Base-by-base conservation (phyloP, 2,113 vertebrate genomes). In the Calidris pugnax region DNA sequence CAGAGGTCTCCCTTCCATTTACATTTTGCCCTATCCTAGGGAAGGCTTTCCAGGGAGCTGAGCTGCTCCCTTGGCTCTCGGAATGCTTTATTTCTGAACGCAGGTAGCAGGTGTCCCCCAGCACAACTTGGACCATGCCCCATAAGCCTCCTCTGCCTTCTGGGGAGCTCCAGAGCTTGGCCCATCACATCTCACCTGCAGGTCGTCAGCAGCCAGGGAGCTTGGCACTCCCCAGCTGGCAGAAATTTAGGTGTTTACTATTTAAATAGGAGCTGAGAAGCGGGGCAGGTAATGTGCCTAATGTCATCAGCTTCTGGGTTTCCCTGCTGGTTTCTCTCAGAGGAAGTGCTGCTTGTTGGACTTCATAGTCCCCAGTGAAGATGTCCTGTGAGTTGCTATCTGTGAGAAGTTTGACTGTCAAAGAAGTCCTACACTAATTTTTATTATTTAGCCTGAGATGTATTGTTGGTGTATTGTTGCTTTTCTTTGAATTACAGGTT, bases 21-120 rank as follows among this genome's bases (percentile, higher is more conserved):
- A 19, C 6, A 2, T 30, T 20, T 39, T 59, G 18, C 21, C 16
- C 32, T 57, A 3, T 4, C 45, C 53, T 32, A 6, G 23, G 56
- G 26, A 39, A 63, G n/a, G 9, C 17, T 85, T 56, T 60, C 11
- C 21, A 27, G 18, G 2, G 22, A 33, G 21, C 60, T 68, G 35
- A n/a, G 53, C 35, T 56, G 14, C 39, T 60, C 30, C 27, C 39
- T 39, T 39, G 45, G 23, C 57, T 63, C 53, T 51, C 2, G 1
- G 35, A 1, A 10, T 0, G 0, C 8, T 22, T 57, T 35, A 19
- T 9, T 33, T 7, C 37, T 26, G 16, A 32, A 9, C 9, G 5
- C 23, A 11, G 32, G 24, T 12, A 30, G 32, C 0, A 3, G 8
- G 8, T 15, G 7, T 4, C 15, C 19, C 32, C 19, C 39, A 69